phyloP scores from a whole-genome alignment of 2,113 vertebrate species.

The Saguinus imperator region DNA sequence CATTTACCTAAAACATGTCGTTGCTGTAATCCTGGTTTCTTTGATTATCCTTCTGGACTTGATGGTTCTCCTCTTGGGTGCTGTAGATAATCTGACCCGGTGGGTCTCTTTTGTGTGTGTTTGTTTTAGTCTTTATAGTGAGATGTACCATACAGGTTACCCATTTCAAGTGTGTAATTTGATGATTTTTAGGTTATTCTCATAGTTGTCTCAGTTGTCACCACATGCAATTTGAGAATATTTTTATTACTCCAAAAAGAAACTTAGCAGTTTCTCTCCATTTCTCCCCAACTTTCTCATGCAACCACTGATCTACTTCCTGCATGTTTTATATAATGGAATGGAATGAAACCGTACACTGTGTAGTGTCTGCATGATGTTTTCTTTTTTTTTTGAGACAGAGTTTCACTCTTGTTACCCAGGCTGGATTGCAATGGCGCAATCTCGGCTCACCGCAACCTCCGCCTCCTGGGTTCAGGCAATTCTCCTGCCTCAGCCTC shows the following conservation, averaged over 20 bases:
- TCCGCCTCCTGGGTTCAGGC: no score
- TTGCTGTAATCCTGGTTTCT: conserved; percentile 30
- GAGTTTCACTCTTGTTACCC: no score
- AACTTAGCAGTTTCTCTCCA: neutral
- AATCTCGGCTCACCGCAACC: no score
- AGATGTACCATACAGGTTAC: neutral
- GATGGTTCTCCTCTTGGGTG: neutral
- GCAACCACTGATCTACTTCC: neutral
- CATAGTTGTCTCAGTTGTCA: neutral
- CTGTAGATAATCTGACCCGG: neutral
- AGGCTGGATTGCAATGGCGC: no score
- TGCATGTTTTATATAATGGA: neutral
- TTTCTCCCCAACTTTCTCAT: neutral
- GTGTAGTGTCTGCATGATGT: neutral
- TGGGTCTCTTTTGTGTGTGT: neutral
- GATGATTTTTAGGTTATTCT: neutral
- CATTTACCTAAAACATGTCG: neutral
- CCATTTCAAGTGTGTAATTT: neutral
- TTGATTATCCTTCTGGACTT: neutral
- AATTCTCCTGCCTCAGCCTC: no score
- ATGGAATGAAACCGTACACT: neutral
- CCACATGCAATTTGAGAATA: neutral
- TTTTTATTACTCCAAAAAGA: neutral
- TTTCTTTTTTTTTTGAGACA: no score
- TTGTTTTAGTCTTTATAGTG: neutral